Conservation (phyloP, 2,797 vertebrate species). For the Enteromius argenteus region DNA sequence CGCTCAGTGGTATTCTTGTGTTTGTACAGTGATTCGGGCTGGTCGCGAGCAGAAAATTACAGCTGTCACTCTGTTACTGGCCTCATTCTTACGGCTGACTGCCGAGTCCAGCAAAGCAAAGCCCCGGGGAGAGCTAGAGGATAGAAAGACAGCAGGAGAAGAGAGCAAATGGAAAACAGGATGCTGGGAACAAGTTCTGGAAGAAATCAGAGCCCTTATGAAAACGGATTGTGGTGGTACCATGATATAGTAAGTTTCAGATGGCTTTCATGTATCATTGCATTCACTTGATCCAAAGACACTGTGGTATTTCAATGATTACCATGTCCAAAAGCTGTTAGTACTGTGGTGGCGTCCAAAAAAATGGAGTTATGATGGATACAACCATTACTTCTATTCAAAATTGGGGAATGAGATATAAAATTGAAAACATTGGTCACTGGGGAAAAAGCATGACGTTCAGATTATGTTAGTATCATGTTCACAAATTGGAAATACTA, state of each 20-base stretch:
- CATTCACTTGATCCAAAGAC: slow-evolving; percentile 2
- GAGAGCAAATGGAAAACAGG: not conserved
- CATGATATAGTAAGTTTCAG: slow-evolving; percentile 21
- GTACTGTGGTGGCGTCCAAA: not conserved
- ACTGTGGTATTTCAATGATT: slow-evolving; percentile 16
- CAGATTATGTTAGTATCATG: not conserved
- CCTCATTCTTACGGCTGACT: slow-evolving; percentile 51
- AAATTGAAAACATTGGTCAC: not conserved
- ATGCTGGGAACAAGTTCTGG: not conserved
- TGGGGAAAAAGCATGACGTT: not conserved
- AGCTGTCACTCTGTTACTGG: slow-evolving; percentile 63
- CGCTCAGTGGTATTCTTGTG: slow-evolving; percentile 60
- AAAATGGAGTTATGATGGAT: not conserved
- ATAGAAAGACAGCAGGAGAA: slow-evolving; percentile 51
- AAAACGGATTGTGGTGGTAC: not conserved
- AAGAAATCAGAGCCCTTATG: slow-evolving; percentile 13
- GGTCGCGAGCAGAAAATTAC: slow-evolving; percentile 64
- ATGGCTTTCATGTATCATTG: slow-evolving; percentile 15
- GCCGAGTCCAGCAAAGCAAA: slow-evolving; percentile 52
- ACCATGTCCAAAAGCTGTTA: not conserved
- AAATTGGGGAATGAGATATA: not conserved
- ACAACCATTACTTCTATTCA: not conserved
- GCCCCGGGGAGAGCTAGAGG: slow-evolving; percentile 3
- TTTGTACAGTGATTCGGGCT: slow-evolving; percentile 61
- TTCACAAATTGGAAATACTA: not conserved